phyloP scores from a whole-genome alignment of 2,797 vertebrate genomes.

The Tolypeutes matacus region DNA sequence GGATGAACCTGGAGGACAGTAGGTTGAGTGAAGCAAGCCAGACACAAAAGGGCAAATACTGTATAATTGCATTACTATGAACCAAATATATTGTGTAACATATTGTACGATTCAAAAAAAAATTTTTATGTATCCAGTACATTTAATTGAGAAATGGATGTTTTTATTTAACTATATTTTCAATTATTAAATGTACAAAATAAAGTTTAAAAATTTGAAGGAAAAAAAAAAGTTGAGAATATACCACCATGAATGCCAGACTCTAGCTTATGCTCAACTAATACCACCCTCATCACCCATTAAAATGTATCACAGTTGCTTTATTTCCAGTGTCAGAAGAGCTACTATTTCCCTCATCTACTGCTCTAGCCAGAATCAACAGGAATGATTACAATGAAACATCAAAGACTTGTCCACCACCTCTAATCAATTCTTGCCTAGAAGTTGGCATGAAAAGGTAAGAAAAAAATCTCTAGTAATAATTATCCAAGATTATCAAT shows the following conservation, averaged over 20 bases:
- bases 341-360: background rate
- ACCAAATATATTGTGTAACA: too few species aligned
- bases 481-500: too few species aligned
- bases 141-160: too few species aligned
- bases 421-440: background rate
- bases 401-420: background rate
- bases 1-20: too few species aligned
- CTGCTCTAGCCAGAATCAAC: background rate
- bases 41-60: too few species aligned
- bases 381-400: background rate
- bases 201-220: too few species aligned
- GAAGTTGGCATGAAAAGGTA: background rate
- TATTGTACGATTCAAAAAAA: too few species aligned
- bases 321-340: background rate
- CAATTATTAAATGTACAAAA: too few species aligned
- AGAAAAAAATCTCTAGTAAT: background rate
- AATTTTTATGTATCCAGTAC: too few species aligned
- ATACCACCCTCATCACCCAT: background rate
- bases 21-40: too few species aligned
- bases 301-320: background rate
- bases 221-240: background rate
- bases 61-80: too few species aligned
- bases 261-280: background rate
- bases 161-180: too few species aligned
- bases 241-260: background rate